phyloP scores from a whole-genome alignment of 2,797 vertebrate species.

The Danio jaintianensis region DNA sequence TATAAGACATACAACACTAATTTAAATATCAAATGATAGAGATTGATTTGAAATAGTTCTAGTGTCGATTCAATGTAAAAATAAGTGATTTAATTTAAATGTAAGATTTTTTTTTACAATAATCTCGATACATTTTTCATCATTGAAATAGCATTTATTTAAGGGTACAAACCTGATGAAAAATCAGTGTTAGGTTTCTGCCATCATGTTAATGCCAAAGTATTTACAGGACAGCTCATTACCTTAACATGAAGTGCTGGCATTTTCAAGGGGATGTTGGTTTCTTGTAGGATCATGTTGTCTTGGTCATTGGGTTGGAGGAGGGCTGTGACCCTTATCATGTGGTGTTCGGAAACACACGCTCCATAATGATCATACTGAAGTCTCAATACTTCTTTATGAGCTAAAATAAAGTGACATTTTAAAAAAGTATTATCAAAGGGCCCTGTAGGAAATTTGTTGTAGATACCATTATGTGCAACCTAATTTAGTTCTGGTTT shows the following conservation, averaged over 20 bases:
- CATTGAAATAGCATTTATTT: too few relatives aligned
- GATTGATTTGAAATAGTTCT: too few relatives aligned
- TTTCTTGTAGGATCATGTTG: slow-evolving; percentile 66
- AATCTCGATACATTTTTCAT: too few relatives aligned
- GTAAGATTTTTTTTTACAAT: too few relatives aligned
- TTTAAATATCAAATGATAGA: too few relatives aligned
- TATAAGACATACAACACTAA: too few relatives aligned
- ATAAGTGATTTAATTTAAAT: too few relatives aligned
- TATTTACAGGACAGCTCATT: not conserved
- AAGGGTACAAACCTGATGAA: too few relatives aligned
- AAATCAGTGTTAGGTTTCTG: too few relatives aligned
- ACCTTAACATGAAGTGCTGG: slow-evolving; percentile 76
- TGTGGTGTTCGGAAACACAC: slow-evolving; percentile 74
- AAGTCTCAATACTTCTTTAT: slow-evolving; percentile 78
- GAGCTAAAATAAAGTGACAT: slow-evolving; percentile 61
- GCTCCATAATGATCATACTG: slow-evolving; percentile 74
- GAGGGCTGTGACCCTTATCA: slow-evolving; percentile 76
- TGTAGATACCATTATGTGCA: not conserved
- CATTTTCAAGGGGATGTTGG: slow-evolving; percentile 74
- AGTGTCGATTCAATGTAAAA: too few relatives aligned
- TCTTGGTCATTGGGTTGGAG: slow-evolving; percentile 61
- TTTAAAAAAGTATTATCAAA: not conserved
- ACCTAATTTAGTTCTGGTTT: slow-evolving; percentile 4
- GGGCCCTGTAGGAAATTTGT: not conserved
- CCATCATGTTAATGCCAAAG: too few relatives aligned